These are phyloP conservation scores for Erannis defoliaria DNA, from an alignment of 2,888 invertebrate genomes.

Conservation along the genomic window DNA sequence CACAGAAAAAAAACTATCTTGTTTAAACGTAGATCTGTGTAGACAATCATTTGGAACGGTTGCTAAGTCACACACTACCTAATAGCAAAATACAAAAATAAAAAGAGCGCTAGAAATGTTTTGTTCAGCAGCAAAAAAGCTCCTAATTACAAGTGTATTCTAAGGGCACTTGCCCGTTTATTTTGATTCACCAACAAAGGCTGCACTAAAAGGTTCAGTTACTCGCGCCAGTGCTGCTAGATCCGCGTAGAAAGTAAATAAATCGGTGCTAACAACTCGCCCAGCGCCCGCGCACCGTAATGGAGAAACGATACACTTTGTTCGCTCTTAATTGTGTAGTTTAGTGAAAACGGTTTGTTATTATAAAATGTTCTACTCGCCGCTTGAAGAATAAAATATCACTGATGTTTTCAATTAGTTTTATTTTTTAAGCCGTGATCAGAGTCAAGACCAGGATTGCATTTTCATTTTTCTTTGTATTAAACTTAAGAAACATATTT, in stretches of 20 bases:
- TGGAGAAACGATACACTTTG: constrained; percentile 33
- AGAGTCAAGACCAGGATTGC: too few relatives aligned
- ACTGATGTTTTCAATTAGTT: too few relatives aligned
- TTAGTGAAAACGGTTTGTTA: constrained; percentile 18
- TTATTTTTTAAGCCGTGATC: too few relatives aligned
- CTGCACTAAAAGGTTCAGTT: constrained; percentile 42
- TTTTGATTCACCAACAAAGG: constrained; percentile 38
- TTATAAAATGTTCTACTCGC: neutral
- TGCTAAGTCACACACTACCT: too few relatives aligned
- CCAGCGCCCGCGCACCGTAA: constrained; percentile 38
- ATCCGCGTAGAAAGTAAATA: constrained; percentile 64
- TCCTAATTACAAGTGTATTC: neutral
- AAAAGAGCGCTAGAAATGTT: neutral
- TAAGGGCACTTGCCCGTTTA: constrained; percentile 17
- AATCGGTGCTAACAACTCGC: constrained; percentile 56
- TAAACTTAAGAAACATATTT: too few relatives aligned
- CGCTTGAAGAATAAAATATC: too few relatives aligned
- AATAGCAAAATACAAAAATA: neutral
- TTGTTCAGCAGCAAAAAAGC: neutral
- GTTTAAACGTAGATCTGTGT: too few relatives aligned
- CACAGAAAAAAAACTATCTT: too few relatives aligned
- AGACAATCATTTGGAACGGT: too few relatives aligned
- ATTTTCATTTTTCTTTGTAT: too few relatives aligned
- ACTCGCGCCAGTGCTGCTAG: constrained; percentile 40
- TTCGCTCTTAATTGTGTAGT: constrained; percentile 24